phyloP scores from a whole-genome alignment of 2,888 invertebrate species.

The Eristalinus aeneus region DNA sequence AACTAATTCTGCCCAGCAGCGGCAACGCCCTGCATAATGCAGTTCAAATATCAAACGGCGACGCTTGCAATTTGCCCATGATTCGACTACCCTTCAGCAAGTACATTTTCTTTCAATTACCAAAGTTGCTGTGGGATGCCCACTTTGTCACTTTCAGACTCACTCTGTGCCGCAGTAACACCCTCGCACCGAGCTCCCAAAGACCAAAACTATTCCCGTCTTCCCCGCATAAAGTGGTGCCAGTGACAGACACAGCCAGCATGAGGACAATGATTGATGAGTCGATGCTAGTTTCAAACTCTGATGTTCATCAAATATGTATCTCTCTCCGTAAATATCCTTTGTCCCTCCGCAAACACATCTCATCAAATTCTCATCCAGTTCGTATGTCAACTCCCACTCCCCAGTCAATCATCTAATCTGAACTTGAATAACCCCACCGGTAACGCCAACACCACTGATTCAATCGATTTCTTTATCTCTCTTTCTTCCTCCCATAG shows the following conservation, averaged over 20 bases:
- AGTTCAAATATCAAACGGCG: neutral
- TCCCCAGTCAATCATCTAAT: neutral
- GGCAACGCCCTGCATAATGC: neutral
- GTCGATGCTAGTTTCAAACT: slow-evolving; percentile 10
- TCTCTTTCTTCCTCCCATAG: slow-evolving; percentile 74
- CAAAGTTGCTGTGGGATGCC: neutral
- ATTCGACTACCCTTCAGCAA: neutral
- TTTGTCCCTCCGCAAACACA: slow-evolving; percentile 1
- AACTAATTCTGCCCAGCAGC: neutral
- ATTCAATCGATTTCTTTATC: slow-evolving; percentile 27
- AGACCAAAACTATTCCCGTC: slow-evolving; percentile 33
- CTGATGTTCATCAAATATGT: slow-evolving; percentile 33
- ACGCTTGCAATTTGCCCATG: neutral
- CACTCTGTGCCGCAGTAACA: neutral
- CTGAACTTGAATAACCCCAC: slow-evolving; percentile 58
- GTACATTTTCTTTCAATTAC: neutral
- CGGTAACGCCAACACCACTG: slow-evolving; percentile 6
- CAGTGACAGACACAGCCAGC: slow-evolving; percentile 4
- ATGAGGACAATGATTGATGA: slow-evolving; percentile 40
- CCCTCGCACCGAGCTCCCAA: neutral
- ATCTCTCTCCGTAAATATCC: slow-evolving; percentile 19
- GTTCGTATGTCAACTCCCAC: neutral
- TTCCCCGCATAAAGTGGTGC: neutral
- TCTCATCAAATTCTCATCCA: slow-evolving; percentile 9
- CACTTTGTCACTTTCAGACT: neutral